Evolutionary conservation across 2,888 invertebrate species (phyloP), one percentile per base, ranked within the genome.

Genomic region (Linyphia triangularis): DNA sequence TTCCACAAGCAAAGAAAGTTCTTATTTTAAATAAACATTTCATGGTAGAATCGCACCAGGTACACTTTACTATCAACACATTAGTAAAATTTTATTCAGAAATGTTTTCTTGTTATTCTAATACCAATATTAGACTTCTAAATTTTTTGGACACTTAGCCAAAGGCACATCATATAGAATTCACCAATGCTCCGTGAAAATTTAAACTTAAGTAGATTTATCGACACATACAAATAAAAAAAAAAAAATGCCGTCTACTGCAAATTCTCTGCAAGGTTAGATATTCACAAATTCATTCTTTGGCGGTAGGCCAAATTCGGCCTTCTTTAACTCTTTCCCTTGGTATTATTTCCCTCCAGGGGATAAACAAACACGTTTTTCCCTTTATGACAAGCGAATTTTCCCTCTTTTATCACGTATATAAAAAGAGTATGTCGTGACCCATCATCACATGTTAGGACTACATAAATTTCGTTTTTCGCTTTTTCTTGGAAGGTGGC

Each of bases 351-450:
- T n/a, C 75, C 57, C 84, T 69, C 37, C 22, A 37, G 84, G 84
- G 84, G 40, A 67, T 69, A 84, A 84, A 75, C 67, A 84, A 75
- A 84, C 75, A 84, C 69, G 84, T 75, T 84, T 84, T 75, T 26
- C 67, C 84, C 65, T 84, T 84, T 77, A 84, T 75, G 72, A 72
- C 70, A 82, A 63, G 59, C 22, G 63, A 82, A 82, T 82, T 82
- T 61, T 82, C 82, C 69, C 69, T 72, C 51, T 61, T 72, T 72
- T 82, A 82, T 82, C 82, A 72, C 69, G 61, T 40, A 63, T 72
- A 82, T 70, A 82, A 82, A 82, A 69, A 82, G 37, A 61, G 40
- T 6, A 40, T 70, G 82, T 61, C 82, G 70, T 70, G 72, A 70
- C 82, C 82, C 72, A 72, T 82, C 70, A 72, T 72, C 82, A 72